These are phyloP conservation scores for Tetrao urogallus DNA, from an alignment of 2,113 vertebrate genomes.

Conservation along the genomic window DNA sequence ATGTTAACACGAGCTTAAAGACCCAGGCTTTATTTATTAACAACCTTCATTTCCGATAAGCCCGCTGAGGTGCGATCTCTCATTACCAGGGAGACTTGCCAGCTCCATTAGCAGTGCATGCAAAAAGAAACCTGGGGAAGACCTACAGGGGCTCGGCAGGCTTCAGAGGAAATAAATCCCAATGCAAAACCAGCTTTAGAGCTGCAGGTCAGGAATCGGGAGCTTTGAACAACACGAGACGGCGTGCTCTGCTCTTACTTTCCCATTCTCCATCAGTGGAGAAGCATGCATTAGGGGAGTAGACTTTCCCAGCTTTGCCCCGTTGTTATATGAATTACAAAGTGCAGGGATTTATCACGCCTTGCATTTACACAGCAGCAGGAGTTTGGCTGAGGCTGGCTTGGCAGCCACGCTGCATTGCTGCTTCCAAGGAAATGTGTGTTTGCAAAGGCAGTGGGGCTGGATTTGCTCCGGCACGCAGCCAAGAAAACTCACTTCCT, in stretches of 20 bases:
- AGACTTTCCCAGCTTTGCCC: not conserved
- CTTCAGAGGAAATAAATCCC: constrained; percentile 44
- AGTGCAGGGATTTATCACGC: not conserved
- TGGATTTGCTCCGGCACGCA: not conserved
- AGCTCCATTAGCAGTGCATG: constrained; percentile 21
- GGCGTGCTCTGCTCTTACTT: not conserved
- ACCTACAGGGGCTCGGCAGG: not conserved
- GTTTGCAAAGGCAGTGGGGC: not conserved
- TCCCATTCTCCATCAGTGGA: not conserved
- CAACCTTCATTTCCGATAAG: constrained; percentile 25
- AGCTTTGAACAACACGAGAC: not conserved
- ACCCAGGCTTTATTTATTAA: constrained; percentile 61
- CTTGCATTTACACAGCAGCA: not conserved
- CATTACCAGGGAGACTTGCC: constrained; percentile 6
- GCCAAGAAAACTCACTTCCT: not conserved
- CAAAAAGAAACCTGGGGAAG: constrained; percentile 13
- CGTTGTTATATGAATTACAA: not conserved
- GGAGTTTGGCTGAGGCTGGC: not conserved
- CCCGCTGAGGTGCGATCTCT: constrained; percentile 36
- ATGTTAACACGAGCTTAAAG: constrained; percentile 56
- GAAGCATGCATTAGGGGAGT: not conserved
- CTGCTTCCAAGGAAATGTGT: not conserved
- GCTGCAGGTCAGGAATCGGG: constrained; percentile 46
- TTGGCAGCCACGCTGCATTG: not conserved
- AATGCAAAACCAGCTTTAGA: constrained; percentile 8